These are phyloP conservation scores for Cherax quadricarinatus DNA, from an alignment of 1,140 invertebrate genomes.

Conservation along the genomic window DNA sequence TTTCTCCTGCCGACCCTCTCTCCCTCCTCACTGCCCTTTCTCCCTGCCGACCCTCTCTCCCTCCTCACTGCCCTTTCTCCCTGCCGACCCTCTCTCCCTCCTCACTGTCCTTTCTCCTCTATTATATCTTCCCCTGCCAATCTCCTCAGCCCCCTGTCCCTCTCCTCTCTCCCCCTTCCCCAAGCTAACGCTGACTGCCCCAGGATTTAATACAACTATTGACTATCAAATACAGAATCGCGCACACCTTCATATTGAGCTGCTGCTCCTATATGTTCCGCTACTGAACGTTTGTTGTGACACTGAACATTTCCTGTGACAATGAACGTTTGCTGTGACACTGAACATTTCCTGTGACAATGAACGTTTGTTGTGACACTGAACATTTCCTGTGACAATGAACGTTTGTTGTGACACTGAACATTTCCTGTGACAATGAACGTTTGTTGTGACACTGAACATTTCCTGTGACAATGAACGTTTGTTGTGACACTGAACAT, in stretches of 20 bases:
- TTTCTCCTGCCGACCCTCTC: too few species aligned
- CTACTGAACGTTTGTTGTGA: not conserved
- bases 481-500: not conserved
- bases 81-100: too few species aligned
- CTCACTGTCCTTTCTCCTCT: too few species aligned
- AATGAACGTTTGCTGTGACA: not conserved
- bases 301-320: not conserved
- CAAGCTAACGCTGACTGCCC: not conserved
- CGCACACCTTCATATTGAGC: not conserved
- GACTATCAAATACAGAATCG: constrained; percentile 8
- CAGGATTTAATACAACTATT: constrained; percentile 22
- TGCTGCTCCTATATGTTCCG: not conserved
- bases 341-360: not conserved
- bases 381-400: not conserved
- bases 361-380: not conserved
- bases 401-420: not conserved
- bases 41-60: too few species aligned
- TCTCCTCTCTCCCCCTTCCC: not conserved
- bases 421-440: not conserved
- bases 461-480: not conserved
- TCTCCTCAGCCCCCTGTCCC: too few species aligned
- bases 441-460: not conserved
- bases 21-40: too few species aligned
- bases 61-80: too few species aligned
- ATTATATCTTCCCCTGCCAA: too few species aligned